These are phyloP conservation scores for Hemichromis elongatus DNA, from an alignment of 2,113 vertebrate species.

Conservation along the genomic window DNA sequence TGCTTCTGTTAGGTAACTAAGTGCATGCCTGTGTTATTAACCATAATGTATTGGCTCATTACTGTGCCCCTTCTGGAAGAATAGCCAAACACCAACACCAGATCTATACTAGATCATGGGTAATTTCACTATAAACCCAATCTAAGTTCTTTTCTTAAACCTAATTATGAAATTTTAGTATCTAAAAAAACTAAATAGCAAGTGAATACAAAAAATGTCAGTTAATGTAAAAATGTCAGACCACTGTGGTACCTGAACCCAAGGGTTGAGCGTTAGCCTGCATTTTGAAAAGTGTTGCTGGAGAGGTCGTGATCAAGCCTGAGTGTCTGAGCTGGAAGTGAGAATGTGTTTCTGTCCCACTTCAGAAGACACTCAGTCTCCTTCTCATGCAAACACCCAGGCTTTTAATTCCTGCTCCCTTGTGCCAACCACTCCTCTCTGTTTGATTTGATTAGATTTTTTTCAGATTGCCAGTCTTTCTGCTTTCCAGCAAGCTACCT, in stretches of 20 bases:
- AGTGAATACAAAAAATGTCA: not conserved
- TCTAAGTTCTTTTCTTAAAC: no score
- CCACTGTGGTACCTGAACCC: accelerated
- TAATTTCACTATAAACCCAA: not conserved
- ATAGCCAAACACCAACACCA: not conserved
- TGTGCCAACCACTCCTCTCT: not conserved
- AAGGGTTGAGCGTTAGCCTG: accelerated
- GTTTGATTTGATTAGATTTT: not conserved
- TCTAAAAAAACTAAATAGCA: not conserved
- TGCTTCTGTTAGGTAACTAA: not conserved
- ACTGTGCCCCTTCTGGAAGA: not conserved
- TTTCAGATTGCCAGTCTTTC: not conserved
- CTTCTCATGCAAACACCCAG: not conserved
- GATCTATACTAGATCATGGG: not conserved
- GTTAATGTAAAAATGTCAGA: not conserved
- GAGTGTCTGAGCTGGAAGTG: not conserved
- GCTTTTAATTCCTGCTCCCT: not conserved
- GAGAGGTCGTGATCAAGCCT: not conserved
- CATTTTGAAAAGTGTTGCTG: not conserved
- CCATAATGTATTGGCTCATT: not conserved
- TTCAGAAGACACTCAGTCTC: not conserved
- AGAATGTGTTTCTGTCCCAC: not conserved
- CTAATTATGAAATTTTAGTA: no score
- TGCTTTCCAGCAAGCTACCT: not conserved
- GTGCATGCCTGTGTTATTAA: not conserved